Evolutionary conservation across 2,888 invertebrate genomes (phyloP).

Genomic region (Zelleria hepariella): DNA sequence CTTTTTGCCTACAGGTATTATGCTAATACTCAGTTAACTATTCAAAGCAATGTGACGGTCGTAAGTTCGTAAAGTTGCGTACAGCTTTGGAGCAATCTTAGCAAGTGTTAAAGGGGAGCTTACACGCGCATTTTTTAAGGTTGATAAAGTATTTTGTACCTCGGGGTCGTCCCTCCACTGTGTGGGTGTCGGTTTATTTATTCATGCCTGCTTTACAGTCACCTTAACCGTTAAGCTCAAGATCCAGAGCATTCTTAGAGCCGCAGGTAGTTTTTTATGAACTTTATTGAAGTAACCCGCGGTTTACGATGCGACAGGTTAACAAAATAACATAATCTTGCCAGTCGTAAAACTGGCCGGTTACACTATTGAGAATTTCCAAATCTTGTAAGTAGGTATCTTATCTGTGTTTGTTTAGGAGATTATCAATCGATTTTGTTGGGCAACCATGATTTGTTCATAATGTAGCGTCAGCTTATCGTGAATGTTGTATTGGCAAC

Average conservation of each 20-base stretch:
- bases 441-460: neutral
- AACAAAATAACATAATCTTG: slow-evolving; percentile 5
- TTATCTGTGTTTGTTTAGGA: neutral
- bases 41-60: slow-evolving; percentile 46
- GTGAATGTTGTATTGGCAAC: no score
- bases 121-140: neutral
- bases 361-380: neutral
- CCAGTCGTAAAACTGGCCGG: neutral
- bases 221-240: slow-evolving; percentile 37
- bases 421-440: neutral
- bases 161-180: neutral
- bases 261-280: slow-evolving; percentile 48
- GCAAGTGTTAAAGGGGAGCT: neutral
- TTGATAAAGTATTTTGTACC: neutral
- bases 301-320: slow-evolving; percentile 11
- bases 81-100: neutral
- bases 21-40: no score
- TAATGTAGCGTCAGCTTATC: no score
- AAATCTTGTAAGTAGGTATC: neutral
- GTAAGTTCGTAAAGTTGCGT: slow-evolving; percentile 31
- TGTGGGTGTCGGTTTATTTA: slow-evolving; percentile 37
- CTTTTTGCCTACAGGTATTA: no score
- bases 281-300: slow-evolving; percentile 36
- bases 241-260: slow-evolving; percentile 36
- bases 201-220: slow-evolving; percentile 45